Conservation (phyloP, 2,888 invertebrate genomes). For the Amphipoea lucens region DNA sequence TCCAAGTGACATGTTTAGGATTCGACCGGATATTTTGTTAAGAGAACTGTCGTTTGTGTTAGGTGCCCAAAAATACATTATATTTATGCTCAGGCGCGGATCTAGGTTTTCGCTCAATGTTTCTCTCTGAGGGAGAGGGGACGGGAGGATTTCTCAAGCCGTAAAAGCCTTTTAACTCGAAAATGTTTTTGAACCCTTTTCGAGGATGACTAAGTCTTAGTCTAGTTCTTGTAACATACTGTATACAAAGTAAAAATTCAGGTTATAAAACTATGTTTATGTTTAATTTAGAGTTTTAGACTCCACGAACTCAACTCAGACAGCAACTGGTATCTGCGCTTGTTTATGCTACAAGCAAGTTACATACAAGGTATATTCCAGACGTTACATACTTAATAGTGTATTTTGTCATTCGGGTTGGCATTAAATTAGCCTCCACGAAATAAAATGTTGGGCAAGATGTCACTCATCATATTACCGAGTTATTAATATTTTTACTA, state of each 20-base stretch:
- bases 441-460: background rate
- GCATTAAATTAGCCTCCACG: background rate
- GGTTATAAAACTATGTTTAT: background rate
- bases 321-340: too few relatives aligned
- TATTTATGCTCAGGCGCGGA: background rate
- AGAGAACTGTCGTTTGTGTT: constrained; percentile 7
- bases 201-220: background rate
- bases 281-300: background rate
- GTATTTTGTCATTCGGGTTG: background rate
- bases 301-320: too few relatives aligned
- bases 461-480: background rate
- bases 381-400: background rate
- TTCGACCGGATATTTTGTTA: constrained; percentile 32
- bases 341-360: background rate
- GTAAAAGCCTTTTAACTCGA: background rate
- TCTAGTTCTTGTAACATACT: background rate
- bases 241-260: background rate
- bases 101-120: background rate
- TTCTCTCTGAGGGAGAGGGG: background rate
- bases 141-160: too few relatives aligned
- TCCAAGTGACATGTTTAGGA: constrained; percentile 31
- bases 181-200: background rate
- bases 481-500: background rate
- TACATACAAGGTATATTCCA: background rate
- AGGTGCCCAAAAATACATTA: constrained; percentile 2